Evolutionary conservation across 2,797 vertebrate species (phyloP).

Genomic region (Neosalanx taihuensis): DNA sequence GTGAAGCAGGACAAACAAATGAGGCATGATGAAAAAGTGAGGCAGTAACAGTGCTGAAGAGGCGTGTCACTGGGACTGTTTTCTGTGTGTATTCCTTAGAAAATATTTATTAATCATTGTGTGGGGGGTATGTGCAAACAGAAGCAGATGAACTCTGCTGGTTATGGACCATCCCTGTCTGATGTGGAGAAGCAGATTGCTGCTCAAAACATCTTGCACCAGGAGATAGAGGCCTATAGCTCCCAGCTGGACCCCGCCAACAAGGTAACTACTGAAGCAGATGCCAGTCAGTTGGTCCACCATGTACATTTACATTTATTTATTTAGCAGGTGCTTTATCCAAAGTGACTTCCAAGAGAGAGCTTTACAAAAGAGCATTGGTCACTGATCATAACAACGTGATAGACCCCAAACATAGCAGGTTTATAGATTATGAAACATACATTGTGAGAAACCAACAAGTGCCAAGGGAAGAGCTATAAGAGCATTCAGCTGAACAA

Average conservation of each 20-base stretch:
- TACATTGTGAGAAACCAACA: too few species aligned
- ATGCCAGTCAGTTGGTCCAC: too few species aligned
- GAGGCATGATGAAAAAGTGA: neutral
- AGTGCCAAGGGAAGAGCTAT: too few species aligned
- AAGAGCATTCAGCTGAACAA: too few species aligned
- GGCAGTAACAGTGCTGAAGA: too few species aligned
- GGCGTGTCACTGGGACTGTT: neutral
- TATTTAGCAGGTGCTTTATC: too few species aligned
- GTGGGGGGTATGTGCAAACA: slow-evolving; percentile 30
- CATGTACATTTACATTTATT: too few species aligned
- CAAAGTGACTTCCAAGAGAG: too few species aligned
- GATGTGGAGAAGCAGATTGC: slow-evolving; percentile 92
- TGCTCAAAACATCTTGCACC: slow-evolving; percentile 87
- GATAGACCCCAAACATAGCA: too few species aligned
- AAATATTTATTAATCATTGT: neutral
- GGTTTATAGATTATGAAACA: too few species aligned
- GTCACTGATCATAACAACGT: too few species aligned
- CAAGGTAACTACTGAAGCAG: neutral
- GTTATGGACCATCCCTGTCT: slow-evolving; percentile 75
- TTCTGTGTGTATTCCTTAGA: neutral
- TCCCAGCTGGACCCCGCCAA: slow-evolving; percentile 67
- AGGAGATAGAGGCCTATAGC: slow-evolving; percentile 85
- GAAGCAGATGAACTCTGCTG: slow-evolving; percentile 61
- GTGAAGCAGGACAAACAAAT: neutral
- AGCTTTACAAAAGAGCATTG: too few species aligned